phyloP scores from a whole-genome alignment of 2,888 invertebrate genomes.

The Drosophila kanekoi region DNA sequence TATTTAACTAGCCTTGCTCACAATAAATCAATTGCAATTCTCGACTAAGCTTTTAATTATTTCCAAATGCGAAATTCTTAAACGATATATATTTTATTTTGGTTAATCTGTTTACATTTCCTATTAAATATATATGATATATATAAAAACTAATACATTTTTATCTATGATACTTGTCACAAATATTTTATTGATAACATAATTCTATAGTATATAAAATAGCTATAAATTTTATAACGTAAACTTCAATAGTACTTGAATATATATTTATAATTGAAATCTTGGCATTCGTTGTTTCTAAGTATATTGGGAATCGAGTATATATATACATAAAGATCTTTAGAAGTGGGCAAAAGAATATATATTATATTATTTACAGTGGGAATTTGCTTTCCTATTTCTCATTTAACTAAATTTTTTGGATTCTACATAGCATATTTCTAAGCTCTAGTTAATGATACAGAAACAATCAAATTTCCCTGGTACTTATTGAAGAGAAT shows the following conservation, averaged over 20 bases:
- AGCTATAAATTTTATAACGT: conserved; percentile 26
- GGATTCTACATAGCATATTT: too few relatives aligned
- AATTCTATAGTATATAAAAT: background rate
- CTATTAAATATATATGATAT: background rate
- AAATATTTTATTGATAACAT: conserved; percentile 4
- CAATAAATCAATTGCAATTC: conserved; percentile 38
- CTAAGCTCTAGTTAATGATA: too few relatives aligned
- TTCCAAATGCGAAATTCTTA: background rate
- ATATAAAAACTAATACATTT: background rate
- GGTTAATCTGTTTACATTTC: background rate
- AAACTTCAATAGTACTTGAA: conserved; percentile 18
- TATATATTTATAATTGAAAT: conserved; percentile 28
- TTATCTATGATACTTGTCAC: conserved; percentile 1
- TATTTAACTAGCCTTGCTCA: conserved; percentile 1
- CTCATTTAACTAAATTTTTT: too few relatives aligned
- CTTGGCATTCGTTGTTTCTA: conserved; percentile 22
- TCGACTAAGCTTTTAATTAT: conserved; percentile 1
- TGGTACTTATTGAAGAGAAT: too few relatives aligned
- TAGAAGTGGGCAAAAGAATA: conserved; percentile 8
- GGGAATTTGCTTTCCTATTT: too few relatives aligned
- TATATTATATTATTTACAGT: too few relatives aligned
- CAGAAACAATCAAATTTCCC: too few relatives aligned
- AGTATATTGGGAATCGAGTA: conserved; percentile 16
- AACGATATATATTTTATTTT: background rate
- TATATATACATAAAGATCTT: conserved; percentile 1